phyloP scores from a whole-genome alignment of 2,888 invertebrate genomes.

The Monochamus alternatus region DNA sequence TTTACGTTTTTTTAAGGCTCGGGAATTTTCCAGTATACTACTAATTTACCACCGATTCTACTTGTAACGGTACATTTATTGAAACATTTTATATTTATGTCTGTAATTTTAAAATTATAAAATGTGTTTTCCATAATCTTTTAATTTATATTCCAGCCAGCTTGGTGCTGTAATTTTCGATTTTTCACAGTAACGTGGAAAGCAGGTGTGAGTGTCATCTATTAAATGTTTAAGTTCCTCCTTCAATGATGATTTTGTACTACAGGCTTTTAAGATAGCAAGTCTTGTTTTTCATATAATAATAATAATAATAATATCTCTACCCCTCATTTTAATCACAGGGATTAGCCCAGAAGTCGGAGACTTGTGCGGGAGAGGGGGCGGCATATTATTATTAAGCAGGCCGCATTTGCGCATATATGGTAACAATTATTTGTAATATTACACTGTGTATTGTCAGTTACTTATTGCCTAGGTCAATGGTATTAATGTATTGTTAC shows the following conservation, averaged over 20 bases:
- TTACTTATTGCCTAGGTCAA: no score
- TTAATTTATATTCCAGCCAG: conserved; percentile 24
- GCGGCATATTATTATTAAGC: no score
- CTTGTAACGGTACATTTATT: conserved; percentile 27
- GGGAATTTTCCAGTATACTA: not conserved
- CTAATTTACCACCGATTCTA: conserved; percentile 9
- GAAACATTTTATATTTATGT: conserved; percentile 11
- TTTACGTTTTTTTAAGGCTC: not conserved
- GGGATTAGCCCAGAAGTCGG: no score
- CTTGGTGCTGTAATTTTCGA: not conserved
- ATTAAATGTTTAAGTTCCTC: conserved; percentile 10
- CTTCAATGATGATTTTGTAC: not conserved
- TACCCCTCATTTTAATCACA: no score
- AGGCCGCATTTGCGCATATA: no score
- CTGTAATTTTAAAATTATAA: conserved; percentile 16
- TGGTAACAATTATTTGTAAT: no score
- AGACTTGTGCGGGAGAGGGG: no score
- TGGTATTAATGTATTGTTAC: no score
- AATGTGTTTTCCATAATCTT: conserved; percentile 10
- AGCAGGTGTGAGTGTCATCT: not conserved
- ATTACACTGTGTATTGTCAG: no score
- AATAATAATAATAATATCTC: no score
- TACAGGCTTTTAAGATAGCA: not conserved
- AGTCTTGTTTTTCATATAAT: no score
- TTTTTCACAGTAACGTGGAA: conserved; percentile 11